Percentiles rank a stretch among this genome's conserved stretches.
Evolutionary conservation across 2,888 invertebrate species (phyloP).

Genomic region (Caenorhabditis afra): DNA sequence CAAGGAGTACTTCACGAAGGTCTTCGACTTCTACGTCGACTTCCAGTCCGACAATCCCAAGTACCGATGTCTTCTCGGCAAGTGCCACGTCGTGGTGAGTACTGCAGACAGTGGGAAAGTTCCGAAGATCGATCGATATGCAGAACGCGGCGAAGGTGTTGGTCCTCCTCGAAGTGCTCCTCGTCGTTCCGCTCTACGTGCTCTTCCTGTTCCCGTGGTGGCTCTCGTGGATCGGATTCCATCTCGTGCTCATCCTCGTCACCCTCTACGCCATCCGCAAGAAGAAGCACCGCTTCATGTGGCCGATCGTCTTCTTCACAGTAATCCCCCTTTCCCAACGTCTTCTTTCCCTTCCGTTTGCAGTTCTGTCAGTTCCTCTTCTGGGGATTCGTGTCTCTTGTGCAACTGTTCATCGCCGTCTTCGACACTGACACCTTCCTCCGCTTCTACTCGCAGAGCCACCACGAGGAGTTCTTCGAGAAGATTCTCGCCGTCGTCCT

Average conservation of each 20-base stretch:
- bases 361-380: conserved; percentile 59
- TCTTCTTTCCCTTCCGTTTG: conserved; percentile 19
- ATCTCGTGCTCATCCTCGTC: conserved; percentile 58
- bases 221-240: conserved; percentile 56
- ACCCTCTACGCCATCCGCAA: conserved; percentile 67
- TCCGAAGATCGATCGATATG: conserved; percentile 6
- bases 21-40: conserved; percentile 65
- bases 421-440: conserved; percentile 66
- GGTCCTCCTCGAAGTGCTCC: conserved; percentile 47
- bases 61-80: conserved; percentile 56
- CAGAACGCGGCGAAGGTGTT: conserved; percentile 52
- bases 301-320: conserved; percentile 64
- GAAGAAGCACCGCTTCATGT: conserved; percentile 68
- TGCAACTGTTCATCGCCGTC: conserved; percentile 62
- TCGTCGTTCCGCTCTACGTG: conserved; percentile 47
- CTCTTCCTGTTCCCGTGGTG: conserved; percentile 59
- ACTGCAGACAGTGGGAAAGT: background rate
- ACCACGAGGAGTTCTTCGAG: conserved; percentile 64
- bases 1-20: conserved; percentile 61
- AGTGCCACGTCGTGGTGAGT: conserved; percentile 61
- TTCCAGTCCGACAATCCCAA: conserved; percentile 61
- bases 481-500: conserved; percentile 44
- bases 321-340: conserved; percentile 27
- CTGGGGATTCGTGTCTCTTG: conserved; percentile 59
- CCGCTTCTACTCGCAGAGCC: conserved; percentile 66